Base-by-base conservation (phyloP, 2,888 invertebrate genomes). In the Leptopilina syphax region DNA sequence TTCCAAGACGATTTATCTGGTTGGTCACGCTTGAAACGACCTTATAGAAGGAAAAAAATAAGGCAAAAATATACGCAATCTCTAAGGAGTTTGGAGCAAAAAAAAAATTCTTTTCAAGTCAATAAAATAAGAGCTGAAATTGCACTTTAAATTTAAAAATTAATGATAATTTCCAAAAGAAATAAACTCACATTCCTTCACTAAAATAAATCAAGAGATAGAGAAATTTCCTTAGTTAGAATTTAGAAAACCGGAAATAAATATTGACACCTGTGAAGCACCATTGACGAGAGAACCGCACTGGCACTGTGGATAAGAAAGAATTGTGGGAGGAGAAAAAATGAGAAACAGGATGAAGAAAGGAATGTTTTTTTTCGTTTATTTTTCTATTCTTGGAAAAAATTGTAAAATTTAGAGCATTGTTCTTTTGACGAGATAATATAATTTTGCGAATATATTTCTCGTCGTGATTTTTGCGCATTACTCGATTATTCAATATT, bases 391-490 rank as follows among this genome's bases (percentile, higher is more conserved):
- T n/a, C 24, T 60, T 4, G 60, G 13, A 1, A 8, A 8, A 27
- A 54, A 34, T 18, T 13, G 24, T 3, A 5, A 47, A 27, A 10
- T 70, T 54, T 12, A 70, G 50, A 67, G 82, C 79, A 82, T 82
- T 60, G 41, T 82, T 65, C 77, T 50, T 18, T 47, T 68, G 76
- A 54, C 77, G 77, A 77, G 63, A 47, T 1, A 50, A 70, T 65
- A 60, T 54, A 57, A 66, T 66, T 79, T 63, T 73, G 77, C 66
- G n/a, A 77, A 34, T 18, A 18, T 50, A 76, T 47, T 50, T 73
- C 77, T 80, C 70, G 77, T 80, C 44, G 66, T 73, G 76, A 77
- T 77, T 54, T 80, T 81, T 66, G 79, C 81, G 79, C 81, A 82
- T 82, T 78, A 76, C 77, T 81, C 77, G 80, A 76, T 34, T 76